Evolutionary conservation across 2,113 vertebrate genomes (phyloP), one percentile per base, ranked within the genome.

Genomic region (Bucco capensis): DNA sequence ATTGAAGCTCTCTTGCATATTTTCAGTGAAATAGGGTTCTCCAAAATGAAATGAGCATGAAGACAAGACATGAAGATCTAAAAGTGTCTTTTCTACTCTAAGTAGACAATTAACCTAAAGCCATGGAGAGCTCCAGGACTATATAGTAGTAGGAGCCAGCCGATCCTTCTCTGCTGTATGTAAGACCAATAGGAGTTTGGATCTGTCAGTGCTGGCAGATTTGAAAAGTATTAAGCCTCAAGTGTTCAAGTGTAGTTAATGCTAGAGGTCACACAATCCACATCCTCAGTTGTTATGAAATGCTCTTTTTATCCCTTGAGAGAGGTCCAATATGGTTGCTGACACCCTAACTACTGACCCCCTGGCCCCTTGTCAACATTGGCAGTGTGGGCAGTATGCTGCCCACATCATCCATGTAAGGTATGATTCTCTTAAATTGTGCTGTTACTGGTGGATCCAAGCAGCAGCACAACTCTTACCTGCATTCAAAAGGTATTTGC

Each of bases 371-470:
- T 15, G 14, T 6, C 1, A 19, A 18, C 46, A 8, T 1, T 0
- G 0, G 8, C 24, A 54, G 8, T 1, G 0, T 1, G 24, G 70
- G 11, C 28, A 9, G 3, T 38, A 58, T 64, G 60, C 9, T 58
- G 18, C 28, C 24, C 16, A 25, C 2, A 0, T 64, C 33, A 35
- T 15, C 13, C 24, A 9, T 17, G 6, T 22, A 13, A 78, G 8
- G 8, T 15, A 23, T 3, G 19, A 50, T 40, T 74, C 5, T 35
- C 12, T 56, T 15, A 40, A 19, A 54, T 49, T 28, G 14, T 17
- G 35, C 4, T 38, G 40, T 44, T 3, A 18, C 4, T 22, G 12
- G 12, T 35, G 46, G 21, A 64, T n/a, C n/a, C n/a, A n/a, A n/a
- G n/a, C n/a, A n/a, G n/a, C n/a, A n/a, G n/a, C n/a, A n/a, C n/a